phyloP scores from a whole-genome alignment of 2,113 vertebrate genomes.

The Rana temporaria region DNA sequence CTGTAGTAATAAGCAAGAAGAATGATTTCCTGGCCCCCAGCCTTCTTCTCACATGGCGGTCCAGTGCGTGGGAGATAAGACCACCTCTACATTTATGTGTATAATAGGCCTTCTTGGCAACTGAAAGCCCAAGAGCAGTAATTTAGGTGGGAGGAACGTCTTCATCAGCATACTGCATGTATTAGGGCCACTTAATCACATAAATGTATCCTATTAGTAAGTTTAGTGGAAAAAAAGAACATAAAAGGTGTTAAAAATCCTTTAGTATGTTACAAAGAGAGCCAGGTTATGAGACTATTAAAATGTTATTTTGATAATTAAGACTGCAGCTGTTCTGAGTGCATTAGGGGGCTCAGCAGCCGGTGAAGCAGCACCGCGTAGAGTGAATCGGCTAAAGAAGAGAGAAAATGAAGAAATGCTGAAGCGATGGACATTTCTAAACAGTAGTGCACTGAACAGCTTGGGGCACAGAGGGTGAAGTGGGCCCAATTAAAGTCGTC shows the following conservation, averaged over 20 bases:
- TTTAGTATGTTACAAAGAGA: constrained; percentile 75
- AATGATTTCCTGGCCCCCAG: constrained; percentile 59
- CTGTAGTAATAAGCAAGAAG: constrained; percentile 58
- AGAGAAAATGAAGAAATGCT: background rate
- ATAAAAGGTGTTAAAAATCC: constrained; percentile 73
- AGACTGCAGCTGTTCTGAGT: constrained; percentile 82
- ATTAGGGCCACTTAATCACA: constrained; percentile 69
- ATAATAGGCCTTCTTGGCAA: constrained; percentile 64
- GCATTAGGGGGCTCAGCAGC: constrained; percentile 66
- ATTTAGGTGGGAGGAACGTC: constrained; percentile 60
- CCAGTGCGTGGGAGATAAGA: constrained; percentile 62
- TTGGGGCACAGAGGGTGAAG: background rate
- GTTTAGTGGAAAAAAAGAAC: constrained; percentile 60
- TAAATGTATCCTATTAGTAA: constrained; percentile 75
- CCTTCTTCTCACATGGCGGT: constrained; percentile 57
- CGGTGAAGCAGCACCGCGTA: constrained; percentile 64
- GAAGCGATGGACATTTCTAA: background rate
- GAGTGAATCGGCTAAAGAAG: background rate
- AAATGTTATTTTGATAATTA: constrained; percentile 87
- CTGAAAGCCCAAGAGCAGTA: constrained; percentile 57
- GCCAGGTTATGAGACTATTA: constrained; percentile 83
- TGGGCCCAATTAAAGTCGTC: background rate
- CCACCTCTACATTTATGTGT: constrained; percentile 57
- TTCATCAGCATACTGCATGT: constrained; percentile 62
- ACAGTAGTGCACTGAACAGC: background rate